A percentile compares a stretch with the other conserved stretches of the same genome.
These are phyloP conservation scores for Egretta garzetta DNA, from an alignment of 2,113 vertebrate species.

Conservation along the genomic window DNA sequence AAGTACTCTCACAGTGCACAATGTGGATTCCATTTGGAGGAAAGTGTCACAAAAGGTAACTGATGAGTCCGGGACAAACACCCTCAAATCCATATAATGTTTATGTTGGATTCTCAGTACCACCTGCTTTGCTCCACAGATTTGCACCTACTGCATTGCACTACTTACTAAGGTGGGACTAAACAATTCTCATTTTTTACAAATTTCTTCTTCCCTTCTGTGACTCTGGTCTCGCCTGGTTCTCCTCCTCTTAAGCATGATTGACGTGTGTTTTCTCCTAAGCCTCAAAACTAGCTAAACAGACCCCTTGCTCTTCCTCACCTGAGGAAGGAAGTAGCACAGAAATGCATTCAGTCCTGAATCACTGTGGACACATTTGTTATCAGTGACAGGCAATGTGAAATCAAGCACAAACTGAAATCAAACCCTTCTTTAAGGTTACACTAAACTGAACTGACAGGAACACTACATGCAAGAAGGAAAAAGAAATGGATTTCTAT, in stretches of 20 bases:
- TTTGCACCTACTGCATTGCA: background rate
- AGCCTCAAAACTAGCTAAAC: background rate
- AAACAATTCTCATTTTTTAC: background rate
- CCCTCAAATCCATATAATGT: too few relatives aligned
- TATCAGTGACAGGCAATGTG: conserved; percentile 69
- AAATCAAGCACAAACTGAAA: conserved; percentile 68
- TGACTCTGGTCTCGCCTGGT: background rate
- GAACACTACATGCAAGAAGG: conserved; percentile 22
- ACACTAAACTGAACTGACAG: conserved; percentile 64
- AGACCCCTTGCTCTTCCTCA: background rate
- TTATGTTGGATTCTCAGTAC: background rate
- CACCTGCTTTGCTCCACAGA: background rate
- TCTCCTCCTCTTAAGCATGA: background rate
- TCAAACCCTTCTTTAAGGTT: conserved; percentile 66
- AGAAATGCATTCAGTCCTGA: conserved; percentile 27
- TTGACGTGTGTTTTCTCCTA: background rate
- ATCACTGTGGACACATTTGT: conserved; percentile 54
- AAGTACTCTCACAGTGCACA: background rate
- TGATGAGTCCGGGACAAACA: background rate
- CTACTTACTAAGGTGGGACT: background rate
- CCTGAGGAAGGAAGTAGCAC: conserved; percentile 28
- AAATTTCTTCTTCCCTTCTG: background rate
- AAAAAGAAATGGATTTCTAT: conserved; percentile 49
- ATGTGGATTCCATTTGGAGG: background rate
- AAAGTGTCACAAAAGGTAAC: background rate